Base-by-base conservation (phyloP, 2,888 invertebrate genomes). In the Eretmocerus hayati region DNA sequence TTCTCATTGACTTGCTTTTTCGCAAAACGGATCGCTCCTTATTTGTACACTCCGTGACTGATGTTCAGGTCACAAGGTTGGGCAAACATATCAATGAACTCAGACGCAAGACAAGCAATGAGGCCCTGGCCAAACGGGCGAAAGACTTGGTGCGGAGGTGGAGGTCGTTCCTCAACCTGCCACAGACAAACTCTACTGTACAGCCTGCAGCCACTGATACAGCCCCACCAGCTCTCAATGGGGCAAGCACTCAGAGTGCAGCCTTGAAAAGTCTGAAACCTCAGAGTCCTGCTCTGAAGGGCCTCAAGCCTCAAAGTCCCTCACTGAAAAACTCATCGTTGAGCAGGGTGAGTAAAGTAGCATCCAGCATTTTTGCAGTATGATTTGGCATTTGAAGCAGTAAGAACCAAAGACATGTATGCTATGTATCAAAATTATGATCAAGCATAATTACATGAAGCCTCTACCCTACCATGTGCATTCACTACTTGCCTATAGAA, bases 71-170 rank as follows among this genome's bases (percentile, higher is more conserved):
- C 83, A 95, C 95, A 80, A 79, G 94, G 81, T 77, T 96, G 71
- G 95, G 93, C 33, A 90, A 87, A 73, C 85, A 89, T 71, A 87
- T 95, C 72, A 95, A 95, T 72, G 91, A 92, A 72, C 77, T 95
- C 43, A 81, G 95, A 47, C 80, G 90, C 52, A 89, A 89, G 73
- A 90, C 91, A 35, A 79, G 78, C 50, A 87, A 92, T 72, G 88
- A 90, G 59, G 79, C 80, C 52, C 77, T 95, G 69, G 91, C 93
- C 45, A 85, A 87, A 64, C 81, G 94, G 58, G 90, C 92, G 49
- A 95, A 94, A 74, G 88, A 88, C 67, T 78, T 95, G 69, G 84
- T 95, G 48, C 90, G 91, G 64, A 81, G 86, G 74, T 95, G 95
- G 95, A 84, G 94, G 62, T n/a, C n/a, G n/a, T 87, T 87, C 74